Conservation (phyloP, 2,888 invertebrate species). For the Dendrolimus pini region DNA sequence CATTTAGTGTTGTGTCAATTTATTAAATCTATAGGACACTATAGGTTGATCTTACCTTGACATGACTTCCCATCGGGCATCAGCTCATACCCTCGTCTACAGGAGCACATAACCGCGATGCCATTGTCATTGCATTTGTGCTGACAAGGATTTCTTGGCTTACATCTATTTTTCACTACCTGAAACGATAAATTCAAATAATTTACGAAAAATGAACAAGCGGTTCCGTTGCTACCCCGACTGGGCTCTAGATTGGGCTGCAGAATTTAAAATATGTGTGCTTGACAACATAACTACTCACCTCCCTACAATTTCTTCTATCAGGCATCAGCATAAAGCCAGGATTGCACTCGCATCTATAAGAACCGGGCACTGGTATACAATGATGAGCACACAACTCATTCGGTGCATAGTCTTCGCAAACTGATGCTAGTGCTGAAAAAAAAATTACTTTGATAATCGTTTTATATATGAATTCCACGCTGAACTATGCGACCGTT, state of each 20-base stretch:
- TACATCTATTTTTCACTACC: slow-evolving; percentile 73
- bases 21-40: too few relatives aligned
- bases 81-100: slow-evolving; percentile 82
- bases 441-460: slow-evolving; percentile 5
- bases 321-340: slow-evolving; percentile 83
- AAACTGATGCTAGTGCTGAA: slow-evolving; percentile 44
- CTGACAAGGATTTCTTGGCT: slow-evolving; percentile 81
- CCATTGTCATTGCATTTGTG: slow-evolving; percentile 85
- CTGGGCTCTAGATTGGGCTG: too few relatives aligned
- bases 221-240: too few relatives aligned
- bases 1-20: too few relatives aligned
- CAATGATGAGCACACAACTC: slow-evolving; percentile 87
- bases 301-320: slow-evolving; percentile 80
- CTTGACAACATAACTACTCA: slow-evolving; percentile 14
- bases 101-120: slow-evolving; percentile 81
- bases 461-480: neutral
- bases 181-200: slow-evolving; percentile 16
- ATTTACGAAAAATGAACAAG: too few relatives aligned
- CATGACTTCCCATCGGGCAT: slow-evolving; percentile 81
- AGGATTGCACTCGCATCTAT: slow-evolving; percentile 81
- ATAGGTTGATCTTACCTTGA: slow-evolving; percentile 52
- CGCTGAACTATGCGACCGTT: too few relatives aligned
- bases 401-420: slow-evolving; percentile 65
- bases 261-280: too few relatives aligned
- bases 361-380: slow-evolving; percentile 83